Percentiles rank a stretch among this genome's conserved stretches.
Conservation (phyloP, 2,113 vertebrate genomes). For the Eulacestoma nigropectus region DNA sequence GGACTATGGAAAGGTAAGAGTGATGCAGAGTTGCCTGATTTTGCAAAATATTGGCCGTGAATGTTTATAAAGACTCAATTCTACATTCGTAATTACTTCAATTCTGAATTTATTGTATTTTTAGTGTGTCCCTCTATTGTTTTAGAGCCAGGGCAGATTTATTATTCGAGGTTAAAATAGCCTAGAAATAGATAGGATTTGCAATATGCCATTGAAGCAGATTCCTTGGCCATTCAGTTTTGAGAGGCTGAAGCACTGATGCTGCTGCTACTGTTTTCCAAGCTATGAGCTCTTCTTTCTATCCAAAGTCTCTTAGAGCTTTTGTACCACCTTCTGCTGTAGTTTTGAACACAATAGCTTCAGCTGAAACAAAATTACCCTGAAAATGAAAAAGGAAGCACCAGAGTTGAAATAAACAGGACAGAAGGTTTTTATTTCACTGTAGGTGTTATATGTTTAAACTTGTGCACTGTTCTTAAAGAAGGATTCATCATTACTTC, state of each 20-base stretch:
- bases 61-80: neutral
- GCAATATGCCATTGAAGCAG: neutral
- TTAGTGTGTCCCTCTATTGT: neutral
- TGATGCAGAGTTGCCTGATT: neutral
- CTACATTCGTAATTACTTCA: neutral
- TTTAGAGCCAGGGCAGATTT: neutral
- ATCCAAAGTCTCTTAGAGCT: neutral
- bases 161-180: neutral
- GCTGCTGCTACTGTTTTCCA: neutral
- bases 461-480: neutral
- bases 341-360: neutral
- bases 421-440: neutral
- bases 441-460: neutral
- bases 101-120: neutral
- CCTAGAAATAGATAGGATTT: neutral
- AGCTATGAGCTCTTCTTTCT: neutral
- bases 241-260: neutral
- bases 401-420: neutral
- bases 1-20: neutral
- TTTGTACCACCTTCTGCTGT: neutral
- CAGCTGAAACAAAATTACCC: neutral
- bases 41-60: neutral
- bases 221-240: neutral
- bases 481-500: neutral
- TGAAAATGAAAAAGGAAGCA: neutral